phyloP scores from a whole-genome alignment of 2,113 vertebrate genomes.

The Callipepla squamata region DNA sequence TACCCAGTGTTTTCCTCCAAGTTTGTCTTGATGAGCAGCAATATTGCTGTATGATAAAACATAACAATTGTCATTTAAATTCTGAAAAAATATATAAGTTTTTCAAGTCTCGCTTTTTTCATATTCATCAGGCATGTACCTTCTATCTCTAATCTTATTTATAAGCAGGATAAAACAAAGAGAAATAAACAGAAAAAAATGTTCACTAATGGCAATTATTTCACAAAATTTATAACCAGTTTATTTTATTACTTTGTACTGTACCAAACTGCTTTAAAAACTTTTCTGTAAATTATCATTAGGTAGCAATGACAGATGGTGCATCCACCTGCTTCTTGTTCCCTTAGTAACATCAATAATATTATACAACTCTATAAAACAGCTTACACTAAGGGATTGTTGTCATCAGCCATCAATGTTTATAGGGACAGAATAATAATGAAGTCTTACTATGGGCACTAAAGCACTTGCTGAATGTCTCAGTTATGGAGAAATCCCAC shows the following conservation, averaged over 20 bases:
- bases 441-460: neutral
- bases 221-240: neutral
- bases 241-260: neutral
- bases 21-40: neutral
- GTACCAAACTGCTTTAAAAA: neutral
- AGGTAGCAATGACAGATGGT: slow-evolving; percentile 55
- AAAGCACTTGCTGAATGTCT: neutral
- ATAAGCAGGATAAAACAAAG: neutral
- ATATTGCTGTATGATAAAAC: neutral
- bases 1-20: neutral
- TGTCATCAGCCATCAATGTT: slow-evolving; percentile 18
- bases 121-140: neutral
- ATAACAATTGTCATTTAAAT: neutral
- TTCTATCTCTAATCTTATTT: neutral
- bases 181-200: neutral
- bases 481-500: neutral
- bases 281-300: slow-evolving; percentile 15
- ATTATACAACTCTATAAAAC: slow-evolving; percentile 38
- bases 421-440: neutral
- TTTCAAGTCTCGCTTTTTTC: neutral
- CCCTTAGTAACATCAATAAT: slow-evolving; percentile 48
- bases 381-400: slow-evolving; percentile 5
- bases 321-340: slow-evolving; percentile 47
- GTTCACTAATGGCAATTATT: neutral
- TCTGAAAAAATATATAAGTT: neutral